These are phyloP conservation scores for Drosophila bocqueti DNA, from an alignment of 1,140 invertebrate species.

Conservation along the genomic window DNA sequence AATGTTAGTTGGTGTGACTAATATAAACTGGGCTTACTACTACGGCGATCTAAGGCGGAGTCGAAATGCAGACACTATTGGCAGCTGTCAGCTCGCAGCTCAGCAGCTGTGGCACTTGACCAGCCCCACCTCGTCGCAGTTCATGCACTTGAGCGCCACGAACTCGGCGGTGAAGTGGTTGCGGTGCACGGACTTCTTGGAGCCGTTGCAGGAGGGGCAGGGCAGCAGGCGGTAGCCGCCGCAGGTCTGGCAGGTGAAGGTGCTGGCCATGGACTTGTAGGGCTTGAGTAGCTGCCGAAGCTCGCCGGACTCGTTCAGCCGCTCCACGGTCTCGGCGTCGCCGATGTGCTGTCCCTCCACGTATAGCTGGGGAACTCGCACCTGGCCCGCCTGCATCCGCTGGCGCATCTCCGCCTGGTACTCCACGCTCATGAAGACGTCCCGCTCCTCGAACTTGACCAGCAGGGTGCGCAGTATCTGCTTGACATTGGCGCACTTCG, in stretches of 20 bases:
- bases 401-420: slow-evolving; percentile 95
- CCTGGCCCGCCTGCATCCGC: slow-evolving; percentile 90
- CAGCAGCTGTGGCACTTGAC: slow-evolving; percentile 93
- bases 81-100: neutral
- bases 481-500: slow-evolving; percentile 95
- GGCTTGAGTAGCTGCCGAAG: slow-evolving; percentile 94
- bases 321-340: slow-evolving; percentile 94
- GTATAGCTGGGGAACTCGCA: slow-evolving; percentile 95
- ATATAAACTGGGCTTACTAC: slow-evolving; percentile 60
- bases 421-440: slow-evolving; percentile 96
- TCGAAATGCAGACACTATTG: slow-evolving; percentile 12
- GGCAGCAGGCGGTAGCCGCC: slow-evolving; percentile 96
- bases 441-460: slow-evolving; percentile 96
- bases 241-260: slow-evolving; percentile 93
- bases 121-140: slow-evolving; percentile 97
- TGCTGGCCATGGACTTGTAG: slow-evolving; percentile 93
- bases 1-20: slow-evolving; percentile 49
- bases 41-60: slow-evolving; percentile 6
- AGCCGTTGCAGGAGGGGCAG: slow-evolving; percentile 96
- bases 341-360: slow-evolving; percentile 96
- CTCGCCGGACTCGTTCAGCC: slow-evolving; percentile 96
- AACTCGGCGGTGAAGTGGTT: slow-evolving; percentile 98
- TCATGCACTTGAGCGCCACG: slow-evolving; percentile 97
- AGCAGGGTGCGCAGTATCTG: slow-evolving; percentile 96
- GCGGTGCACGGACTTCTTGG: slow-evolving; percentile 96